Base-by-base conservation (phyloP, 2,888 invertebrate genomes). In the Adelphocoris suturalis region DNA sequence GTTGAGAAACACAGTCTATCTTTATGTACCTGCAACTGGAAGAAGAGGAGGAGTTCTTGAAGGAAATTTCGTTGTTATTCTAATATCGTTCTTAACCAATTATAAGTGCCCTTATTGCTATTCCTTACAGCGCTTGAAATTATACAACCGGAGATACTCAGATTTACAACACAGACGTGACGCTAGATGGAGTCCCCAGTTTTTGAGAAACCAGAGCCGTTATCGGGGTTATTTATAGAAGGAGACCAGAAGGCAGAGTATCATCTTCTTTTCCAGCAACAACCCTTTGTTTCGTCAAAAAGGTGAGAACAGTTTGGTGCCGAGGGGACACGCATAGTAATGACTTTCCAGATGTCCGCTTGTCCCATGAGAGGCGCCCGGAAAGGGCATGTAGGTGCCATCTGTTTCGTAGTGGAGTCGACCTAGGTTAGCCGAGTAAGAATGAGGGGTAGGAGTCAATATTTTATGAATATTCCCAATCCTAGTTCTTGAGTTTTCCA, bases 291-390 rank as follows among this genome's bases (percentile, higher is more conserved):
- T 46, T 46, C 7, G 19, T 46, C 47, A 14, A 78, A 78, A 46
- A 78, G 78, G 78, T 47, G 78, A 78, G 78, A 78, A 78, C 78
- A 78, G 78, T 78, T 78, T 46, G 78, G 78, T 68, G 47, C 37
- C 78, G 48, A 52, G 47, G 19, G 47, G 82, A 82, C 82, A 23
- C 27, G 82, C 82, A 82, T 82, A 82, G 82, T 82, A 82, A 82
- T 82, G 82, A 82, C 52, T 47, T 81, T 81, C 82, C 82, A 82
- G 82, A 47, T 16, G 82, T 82, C 82, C 82, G 52, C 82, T 52
- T 82, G 82, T 82, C 82, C 37, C 37, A 37, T 37, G 37, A 37
- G 37, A 37, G 37, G 37, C 37, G 37, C 2, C 7, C 37, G 37
- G 37, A 37, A 37, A 37, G 37, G 37, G 37, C 37, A 4, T 37